A percentile compares a stretch with the other conserved stretches of the same genome.
phyloP scores from a whole-genome alignment of 2,113 vertebrate species.

The Panthera uncia region DNA sequence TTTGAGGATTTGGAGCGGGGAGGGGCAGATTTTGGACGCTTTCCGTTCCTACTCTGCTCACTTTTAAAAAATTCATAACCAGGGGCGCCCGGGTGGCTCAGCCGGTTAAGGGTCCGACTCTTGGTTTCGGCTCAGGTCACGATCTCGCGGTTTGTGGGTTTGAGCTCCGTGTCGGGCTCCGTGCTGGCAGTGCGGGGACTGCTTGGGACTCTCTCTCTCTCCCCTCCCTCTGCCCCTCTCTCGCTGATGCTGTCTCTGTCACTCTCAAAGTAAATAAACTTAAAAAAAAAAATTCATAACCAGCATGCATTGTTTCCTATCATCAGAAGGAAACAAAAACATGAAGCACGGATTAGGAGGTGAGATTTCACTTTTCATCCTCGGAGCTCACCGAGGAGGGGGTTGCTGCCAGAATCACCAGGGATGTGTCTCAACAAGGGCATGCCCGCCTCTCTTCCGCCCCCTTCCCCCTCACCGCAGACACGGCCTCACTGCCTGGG shows the following conservation, averaged over 20 bases:
- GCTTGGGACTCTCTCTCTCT: too few species aligned
- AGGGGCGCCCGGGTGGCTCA: not conserved
- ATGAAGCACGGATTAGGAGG: not conserved
- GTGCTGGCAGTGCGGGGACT: too few species aligned
- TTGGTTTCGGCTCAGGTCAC: too few species aligned
- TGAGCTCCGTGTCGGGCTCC: too few species aligned
- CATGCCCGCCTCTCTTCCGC: not conserved
- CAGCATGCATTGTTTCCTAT: not conserved
- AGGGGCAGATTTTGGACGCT: not conserved
- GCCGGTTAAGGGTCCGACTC: too few species aligned
- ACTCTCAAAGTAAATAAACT: too few species aligned
- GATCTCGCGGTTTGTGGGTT: too few species aligned
- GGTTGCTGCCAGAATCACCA: not conserved
- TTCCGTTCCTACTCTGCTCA: not conserved
- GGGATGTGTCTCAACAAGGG: not conserved
- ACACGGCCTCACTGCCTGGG: fast-evolving
- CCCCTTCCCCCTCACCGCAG: too few species aligned
- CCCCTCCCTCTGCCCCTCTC: too few species aligned
- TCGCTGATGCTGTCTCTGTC: too few species aligned
- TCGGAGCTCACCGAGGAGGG: too few species aligned
- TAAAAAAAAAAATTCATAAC: not conserved
- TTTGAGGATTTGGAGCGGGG: not conserved
- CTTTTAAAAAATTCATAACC: not conserved
- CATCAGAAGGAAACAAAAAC: not conserved
- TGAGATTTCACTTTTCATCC: not conserved